Evolutionary conservation across 1,140 invertebrate species (phyloP), one percentile per base, ranked within the genome.

Genomic region (Asbolus verrucosus): DNA sequence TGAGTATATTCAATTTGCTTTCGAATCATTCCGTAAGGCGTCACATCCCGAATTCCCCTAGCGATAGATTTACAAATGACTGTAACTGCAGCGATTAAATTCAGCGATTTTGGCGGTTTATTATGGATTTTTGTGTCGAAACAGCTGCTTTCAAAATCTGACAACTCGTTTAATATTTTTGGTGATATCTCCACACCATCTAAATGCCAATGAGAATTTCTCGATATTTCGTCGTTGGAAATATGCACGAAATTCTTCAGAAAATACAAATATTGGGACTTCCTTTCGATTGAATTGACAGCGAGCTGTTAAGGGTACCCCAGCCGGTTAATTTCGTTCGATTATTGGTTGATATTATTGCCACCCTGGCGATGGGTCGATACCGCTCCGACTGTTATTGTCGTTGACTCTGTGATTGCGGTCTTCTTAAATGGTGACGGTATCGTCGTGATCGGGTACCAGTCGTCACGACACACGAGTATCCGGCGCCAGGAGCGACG

Each of bases 401-500:
- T 36, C 5, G 33, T 11, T 11, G 33, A 11, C 2, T 36, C 33
- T 4, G 33, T 36, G 33, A 36, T n/a, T 5, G 33, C 11, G 46
- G 33, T 63, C 21, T 63, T 41, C 39, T 63, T 27, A 63, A 63
- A 63, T 21, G 39, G 62, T 46, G 62, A 43, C 21, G 62, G 27
- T 43, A 46, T 43, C 62, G 21, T 30, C 13, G 41, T 39, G 62
- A 41, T 27, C 62, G 15, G 62, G 62, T 65, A 65, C 62, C 19
- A 65, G 38, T 27, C 19, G 62, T 65, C 62, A 65, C 62, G 38
- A 63, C 61, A 63, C 61, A 63, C 61, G 39, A 65, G 62, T 43
- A 65, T 65, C 62, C 39, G 62, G 62, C 62, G 39, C 62, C 62
- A 65, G 62, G 62, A 65, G 39, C 62, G 62, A 43, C 36, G 30